phyloP scores from a whole-genome alignment of 2,797 vertebrate species.

The Rhincodon typus region DNA sequence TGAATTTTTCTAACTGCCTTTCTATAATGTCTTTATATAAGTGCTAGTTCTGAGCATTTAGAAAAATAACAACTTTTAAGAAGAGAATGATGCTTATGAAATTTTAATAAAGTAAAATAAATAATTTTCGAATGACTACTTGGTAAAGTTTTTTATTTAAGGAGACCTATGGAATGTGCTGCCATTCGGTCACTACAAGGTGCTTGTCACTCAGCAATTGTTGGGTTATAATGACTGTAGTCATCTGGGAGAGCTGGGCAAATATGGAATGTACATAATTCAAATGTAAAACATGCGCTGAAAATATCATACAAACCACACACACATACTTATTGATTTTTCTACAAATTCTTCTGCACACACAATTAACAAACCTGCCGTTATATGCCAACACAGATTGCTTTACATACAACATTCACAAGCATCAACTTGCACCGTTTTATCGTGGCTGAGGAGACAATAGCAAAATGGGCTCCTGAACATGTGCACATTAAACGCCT shows the following conservation, averaged over 20 bases:
- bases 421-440: not conserved
- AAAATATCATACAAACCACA: not conserved
- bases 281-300: not conserved
- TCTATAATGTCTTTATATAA: no score
- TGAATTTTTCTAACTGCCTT: no score
- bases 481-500: not conserved
- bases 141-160: not conserved
- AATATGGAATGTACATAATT: not conserved
- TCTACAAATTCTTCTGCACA: not conserved
- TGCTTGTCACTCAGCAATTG: no score
- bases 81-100: no score
- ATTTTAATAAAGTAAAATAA: no score
- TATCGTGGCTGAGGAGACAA: not conserved
- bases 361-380: not conserved
- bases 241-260: no score
- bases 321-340: not conserved
- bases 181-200: no score
- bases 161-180: not conserved
- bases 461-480: not conserved
- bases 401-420: not conserved
- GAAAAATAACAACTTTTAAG: no score
- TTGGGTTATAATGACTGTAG: no score
- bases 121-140: no score
- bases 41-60: no score
- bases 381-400: not conserved